Percentiles rank a stretch among this genome's conserved stretches.
These are phyloP conservation scores for Megalurothrips usitatus DNA, from an alignment of 2,888 invertebrate species.

Conservation along the genomic window DNA sequence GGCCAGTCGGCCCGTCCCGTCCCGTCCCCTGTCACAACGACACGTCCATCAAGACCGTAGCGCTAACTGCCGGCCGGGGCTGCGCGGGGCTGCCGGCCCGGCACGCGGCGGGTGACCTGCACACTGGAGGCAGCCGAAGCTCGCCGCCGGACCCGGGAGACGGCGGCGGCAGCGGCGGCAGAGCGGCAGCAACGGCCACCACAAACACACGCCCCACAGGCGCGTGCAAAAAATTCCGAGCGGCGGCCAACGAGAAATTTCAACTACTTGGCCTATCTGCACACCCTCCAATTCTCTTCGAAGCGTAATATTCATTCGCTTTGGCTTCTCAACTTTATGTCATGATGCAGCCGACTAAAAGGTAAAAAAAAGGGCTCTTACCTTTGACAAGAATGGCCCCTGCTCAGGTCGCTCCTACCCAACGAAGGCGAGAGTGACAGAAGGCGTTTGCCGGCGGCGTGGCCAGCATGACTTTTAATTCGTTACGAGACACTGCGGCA, in stretches of 20 bases:
- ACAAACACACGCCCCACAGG: not conserved
- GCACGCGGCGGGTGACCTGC: not conserved
- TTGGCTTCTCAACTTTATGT: too few species aligned
- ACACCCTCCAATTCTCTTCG: too few species aligned
- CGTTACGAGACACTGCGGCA: not conserved
- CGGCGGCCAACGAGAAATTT: too few species aligned
- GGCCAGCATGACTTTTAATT: slow-evolving; percentile 3
- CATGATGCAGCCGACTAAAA: too few species aligned
- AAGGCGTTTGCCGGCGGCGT: not conserved
- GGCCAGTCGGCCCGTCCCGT: too few species aligned
- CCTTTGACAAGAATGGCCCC: too few species aligned
- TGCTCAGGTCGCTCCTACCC: too few species aligned
- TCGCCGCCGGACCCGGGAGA: not conserved
- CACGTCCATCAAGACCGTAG: too few species aligned
- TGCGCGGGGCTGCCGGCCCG: not conserved
- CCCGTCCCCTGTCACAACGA: too few species aligned
- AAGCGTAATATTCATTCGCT: too few species aligned
- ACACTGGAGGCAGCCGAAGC: not conserved
- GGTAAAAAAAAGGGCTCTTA: too few species aligned
- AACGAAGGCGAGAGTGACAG: not conserved
- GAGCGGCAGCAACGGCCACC: not conserved
- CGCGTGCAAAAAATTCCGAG: not conserved
- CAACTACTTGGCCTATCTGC: too few species aligned
- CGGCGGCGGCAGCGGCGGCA: not conserved
- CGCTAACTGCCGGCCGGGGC: not conserved